Conservation (phyloP, 1,140 invertebrate species). For the Mylabris phalerata region DNA sequence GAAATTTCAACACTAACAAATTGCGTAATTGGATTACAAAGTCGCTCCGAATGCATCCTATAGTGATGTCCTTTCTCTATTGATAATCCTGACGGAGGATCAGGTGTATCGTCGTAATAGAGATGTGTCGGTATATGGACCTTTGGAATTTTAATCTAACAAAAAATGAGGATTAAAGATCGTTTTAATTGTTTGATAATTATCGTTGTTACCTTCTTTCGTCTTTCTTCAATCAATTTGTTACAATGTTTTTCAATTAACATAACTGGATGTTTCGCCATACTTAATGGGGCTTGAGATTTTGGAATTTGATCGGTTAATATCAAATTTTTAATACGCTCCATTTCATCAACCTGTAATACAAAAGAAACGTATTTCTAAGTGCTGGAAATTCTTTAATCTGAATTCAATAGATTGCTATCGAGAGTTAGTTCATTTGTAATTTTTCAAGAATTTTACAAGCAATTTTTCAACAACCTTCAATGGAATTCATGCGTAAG, state of each 20-base stretch:
- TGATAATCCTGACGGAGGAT: conserved; percentile 38
- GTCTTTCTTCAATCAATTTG: conserved; percentile 48
- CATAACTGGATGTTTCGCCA: conserved; percentile 59
- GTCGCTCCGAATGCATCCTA: conserved; percentile 25
- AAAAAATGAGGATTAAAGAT: not conserved
- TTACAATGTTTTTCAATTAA: conserved; percentile 57
- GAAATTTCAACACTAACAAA: too few relatives aligned
- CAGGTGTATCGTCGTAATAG: conserved; percentile 41
- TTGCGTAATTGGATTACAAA: conserved; percentile 27
- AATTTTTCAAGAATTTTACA: not conserved
- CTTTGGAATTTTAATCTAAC: conserved; percentile 36
- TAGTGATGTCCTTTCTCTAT: conserved; percentile 39
- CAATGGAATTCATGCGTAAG: too few relatives aligned
- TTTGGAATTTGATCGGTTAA: conserved; percentile 54
- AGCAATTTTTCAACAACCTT: too few relatives aligned
- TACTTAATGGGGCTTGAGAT: conserved; percentile 56
- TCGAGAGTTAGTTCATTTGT: not conserved
- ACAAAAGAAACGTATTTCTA: not conserved
- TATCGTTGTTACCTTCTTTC: conserved; percentile 44
- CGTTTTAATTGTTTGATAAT: not conserved
- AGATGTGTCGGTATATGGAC: conserved; percentile 38
- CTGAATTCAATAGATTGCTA: too few relatives aligned
- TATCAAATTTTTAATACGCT: conserved; percentile 59
- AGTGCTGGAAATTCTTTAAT: too few relatives aligned
- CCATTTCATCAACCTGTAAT: conserved; percentile 56